These are phyloP conservation scores for Oxygymnocypris stewartii DNA, from an alignment of 2,113 vertebrate species.

Conservation along the genomic window DNA sequence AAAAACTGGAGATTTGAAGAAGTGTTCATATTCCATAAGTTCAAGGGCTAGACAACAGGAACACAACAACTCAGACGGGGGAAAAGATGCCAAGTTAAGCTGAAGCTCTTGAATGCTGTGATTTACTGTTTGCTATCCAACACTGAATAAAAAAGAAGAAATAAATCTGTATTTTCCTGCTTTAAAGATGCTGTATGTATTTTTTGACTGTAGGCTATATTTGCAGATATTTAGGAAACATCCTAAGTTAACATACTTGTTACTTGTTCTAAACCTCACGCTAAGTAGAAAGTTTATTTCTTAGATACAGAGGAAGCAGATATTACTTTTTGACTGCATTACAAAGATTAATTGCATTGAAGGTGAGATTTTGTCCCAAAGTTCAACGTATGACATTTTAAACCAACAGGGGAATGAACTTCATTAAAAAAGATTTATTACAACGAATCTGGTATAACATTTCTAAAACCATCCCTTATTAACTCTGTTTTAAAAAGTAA, in stretches of 20 bases:
- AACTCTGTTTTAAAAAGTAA: constrained; percentile 68
- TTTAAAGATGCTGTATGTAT: no score
- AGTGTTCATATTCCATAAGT: not conserved
- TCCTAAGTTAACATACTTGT: no score
- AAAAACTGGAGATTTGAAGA: constrained; percentile 6
- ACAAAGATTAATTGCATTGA: constrained; percentile 74
- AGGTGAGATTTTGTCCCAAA: constrained; percentile 69
- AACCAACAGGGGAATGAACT: constrained; percentile 73
- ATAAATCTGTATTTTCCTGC: not conserved
- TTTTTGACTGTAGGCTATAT: no score
- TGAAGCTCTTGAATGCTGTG: not conserved
- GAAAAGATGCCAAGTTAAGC: not conserved
- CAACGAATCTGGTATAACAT: constrained; percentile 69
- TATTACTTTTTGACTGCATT: constrained; percentile 39
- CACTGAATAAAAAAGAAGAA: not conserved
- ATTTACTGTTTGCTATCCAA: not conserved
- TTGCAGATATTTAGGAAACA: no score
- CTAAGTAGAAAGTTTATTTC: constrained; percentile 20
- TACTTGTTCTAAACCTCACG: not conserved
- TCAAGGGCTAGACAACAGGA: not conserved
- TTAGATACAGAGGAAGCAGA: not conserved
- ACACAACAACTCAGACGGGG: not conserved
- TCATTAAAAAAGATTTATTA: constrained; percentile 77
- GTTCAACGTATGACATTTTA: constrained; percentile 72
- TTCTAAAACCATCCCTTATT: constrained; percentile 67